A percentile compares a stretch with the other conserved stretches of the same genome.
Conservation (phyloP, 2,113 vertebrate species). For the Calonectris borealis region DNA sequence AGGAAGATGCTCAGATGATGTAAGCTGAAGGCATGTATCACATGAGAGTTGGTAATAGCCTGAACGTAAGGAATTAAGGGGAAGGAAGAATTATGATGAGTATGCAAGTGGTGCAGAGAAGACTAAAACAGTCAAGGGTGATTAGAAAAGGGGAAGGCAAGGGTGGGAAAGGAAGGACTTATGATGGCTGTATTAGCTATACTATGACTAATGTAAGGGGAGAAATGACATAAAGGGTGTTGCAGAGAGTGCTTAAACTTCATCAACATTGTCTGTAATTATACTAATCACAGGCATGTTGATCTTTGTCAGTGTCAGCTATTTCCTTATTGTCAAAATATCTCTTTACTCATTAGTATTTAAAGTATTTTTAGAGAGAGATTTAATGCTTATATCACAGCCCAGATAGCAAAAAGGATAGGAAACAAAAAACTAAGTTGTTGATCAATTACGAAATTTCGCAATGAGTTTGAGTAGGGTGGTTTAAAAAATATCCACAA, state of each 20-base stretch:
- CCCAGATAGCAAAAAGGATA: not conserved
- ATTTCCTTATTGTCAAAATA: not conserved
- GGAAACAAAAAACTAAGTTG: too few species aligned
- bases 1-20: not conserved
- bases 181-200: not conserved
- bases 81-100: not conserved
- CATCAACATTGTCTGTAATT: not conserved
- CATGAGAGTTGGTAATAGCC: not conserved
- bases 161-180: not conserved
- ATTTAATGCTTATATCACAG: not conserved
- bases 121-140: not conserved
- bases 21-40: not conserved
- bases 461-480: not conserved
- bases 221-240: not conserved
- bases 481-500: not conserved
- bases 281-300: not conserved
- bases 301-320: not conserved
- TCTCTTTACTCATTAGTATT: not conserved
- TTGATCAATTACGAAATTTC: not conserved
- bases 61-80: not conserved
- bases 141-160: not conserved
- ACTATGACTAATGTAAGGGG: not conserved
- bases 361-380: not conserved
- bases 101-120: not conserved
- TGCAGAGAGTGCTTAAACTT: not conserved